Evolutionary conservation across 2,113 vertebrate genomes (phyloP).

Genomic region (Neogale vison): DNA sequence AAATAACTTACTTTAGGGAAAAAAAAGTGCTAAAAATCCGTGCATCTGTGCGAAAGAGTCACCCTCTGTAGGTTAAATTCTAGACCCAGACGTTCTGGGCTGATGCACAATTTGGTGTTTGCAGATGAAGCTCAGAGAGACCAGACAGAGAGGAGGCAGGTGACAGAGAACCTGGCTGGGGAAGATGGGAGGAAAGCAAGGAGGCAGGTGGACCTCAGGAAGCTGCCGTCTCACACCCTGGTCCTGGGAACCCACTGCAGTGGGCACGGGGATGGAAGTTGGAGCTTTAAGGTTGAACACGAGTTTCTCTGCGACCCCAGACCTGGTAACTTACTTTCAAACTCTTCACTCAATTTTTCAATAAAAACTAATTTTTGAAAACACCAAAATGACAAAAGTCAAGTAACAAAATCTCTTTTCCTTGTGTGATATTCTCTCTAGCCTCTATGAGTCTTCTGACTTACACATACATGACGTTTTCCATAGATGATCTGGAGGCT

Average conservation of each 20-base stretch:
- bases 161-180: not conserved
- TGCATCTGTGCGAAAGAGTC: not conserved
- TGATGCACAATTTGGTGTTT: not conserved
- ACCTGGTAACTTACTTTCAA: not conserved
- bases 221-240: no score
- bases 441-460: not conserved
- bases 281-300: not conserved
- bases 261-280: not conserved
- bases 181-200: no score
- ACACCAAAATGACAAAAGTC: not conserved
- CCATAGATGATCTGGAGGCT: not conserved
- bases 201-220: not conserved
- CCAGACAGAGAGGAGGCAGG: not conserved
- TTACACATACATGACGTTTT: fast-evolving
- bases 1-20: not conserved
- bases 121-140: not conserved
- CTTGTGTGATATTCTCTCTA: not conserved
- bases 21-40: not conserved
- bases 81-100: not conserved
- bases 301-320: not conserved
- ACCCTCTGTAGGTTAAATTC: not conserved
- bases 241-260: not conserved
- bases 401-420: not conserved
- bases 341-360: not conserved
- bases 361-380: not conserved